phyloP scores from a whole-genome alignment of 2,888 invertebrate species.

The Caenorhabditis doughertyi region DNA sequence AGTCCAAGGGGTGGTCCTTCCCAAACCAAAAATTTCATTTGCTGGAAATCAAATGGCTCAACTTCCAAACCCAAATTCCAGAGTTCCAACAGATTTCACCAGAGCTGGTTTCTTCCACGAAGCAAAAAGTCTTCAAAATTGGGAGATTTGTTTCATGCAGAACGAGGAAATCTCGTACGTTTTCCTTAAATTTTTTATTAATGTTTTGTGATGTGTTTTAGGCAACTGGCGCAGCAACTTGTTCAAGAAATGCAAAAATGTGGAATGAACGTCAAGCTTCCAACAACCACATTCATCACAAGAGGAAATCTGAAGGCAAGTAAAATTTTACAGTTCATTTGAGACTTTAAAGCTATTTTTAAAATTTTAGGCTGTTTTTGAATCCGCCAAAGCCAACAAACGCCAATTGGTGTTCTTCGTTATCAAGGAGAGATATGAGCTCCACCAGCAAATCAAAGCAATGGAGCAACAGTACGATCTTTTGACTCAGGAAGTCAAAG shows the following conservation, averaged over 20 bases:
- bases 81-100: neutral
- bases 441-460: neutral
- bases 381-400: neutral
- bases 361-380: neutral
- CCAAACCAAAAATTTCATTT: slow-evolving; percentile 6
- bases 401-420: neutral
- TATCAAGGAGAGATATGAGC: neutral
- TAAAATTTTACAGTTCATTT: too few species aligned
- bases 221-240: neutral
- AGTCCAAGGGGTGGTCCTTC: neutral
- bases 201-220: neutral
- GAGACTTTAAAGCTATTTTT: too few species aligned
- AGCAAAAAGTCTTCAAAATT: neutral
- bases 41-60: neutral
- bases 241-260: neutral
- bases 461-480: slow-evolving; percentile 3
- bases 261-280: neutral
- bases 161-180: neutral
- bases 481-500: neutral
- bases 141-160: neutral
- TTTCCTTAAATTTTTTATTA: neutral
- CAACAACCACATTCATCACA: neutral
- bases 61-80: neutral
- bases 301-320: neutral
- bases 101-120: neutral